Base-by-base conservation (phyloP, 2,888 invertebrate species). In the Xanthia togata region DNA sequence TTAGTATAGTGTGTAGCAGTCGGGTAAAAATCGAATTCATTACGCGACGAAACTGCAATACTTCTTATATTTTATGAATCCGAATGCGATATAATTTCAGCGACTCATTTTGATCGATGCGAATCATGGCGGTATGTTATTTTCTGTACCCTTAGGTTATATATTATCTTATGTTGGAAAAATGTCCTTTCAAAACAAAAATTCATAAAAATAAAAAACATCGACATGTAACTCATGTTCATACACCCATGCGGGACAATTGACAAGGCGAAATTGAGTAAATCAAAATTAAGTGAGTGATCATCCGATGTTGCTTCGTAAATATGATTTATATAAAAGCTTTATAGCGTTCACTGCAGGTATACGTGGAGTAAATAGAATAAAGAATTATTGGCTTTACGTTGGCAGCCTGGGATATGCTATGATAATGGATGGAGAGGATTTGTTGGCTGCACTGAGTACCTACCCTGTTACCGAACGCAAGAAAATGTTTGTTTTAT, bases 311-410 rank as follows among this genome's bases (percentile, higher is more conserved):
- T 79, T 85, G 79, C 82, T 82, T 62, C 65, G 84, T 76, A 87
- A 90, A 91, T 88, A 86, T 86, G 88, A 91, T 91, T 90, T 89
- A 87, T 89, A 85, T 89, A 82, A 86, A 87, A 79, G 86, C 88
- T 86, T 89, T 81, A 50, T 20, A 88, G 81, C 81, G 72, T 79
- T 76, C 88, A 82, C 80, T 86, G 87, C 78, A 79, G 63, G 84
- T 88, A 87, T 89, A 87, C 87, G 79, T 85, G 82, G 76, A 79
- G 85, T 76, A 89, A 88, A 89, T 91, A 90, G 86, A 88, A 88
- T 90, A 85, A 86, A 88, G 81, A 83, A 84, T 85, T 82, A 90
- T 90, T 91, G 86, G 89, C 79, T 89, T 86, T 86, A 74, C 83
- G 83, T 82, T 79, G 59, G 62, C 63, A 47, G 55, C 41, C 63